Evolutionary conservation across 1,140 invertebrate genomes (phyloP).

Genomic region (Daktulosphaira vitifoliae): DNA sequence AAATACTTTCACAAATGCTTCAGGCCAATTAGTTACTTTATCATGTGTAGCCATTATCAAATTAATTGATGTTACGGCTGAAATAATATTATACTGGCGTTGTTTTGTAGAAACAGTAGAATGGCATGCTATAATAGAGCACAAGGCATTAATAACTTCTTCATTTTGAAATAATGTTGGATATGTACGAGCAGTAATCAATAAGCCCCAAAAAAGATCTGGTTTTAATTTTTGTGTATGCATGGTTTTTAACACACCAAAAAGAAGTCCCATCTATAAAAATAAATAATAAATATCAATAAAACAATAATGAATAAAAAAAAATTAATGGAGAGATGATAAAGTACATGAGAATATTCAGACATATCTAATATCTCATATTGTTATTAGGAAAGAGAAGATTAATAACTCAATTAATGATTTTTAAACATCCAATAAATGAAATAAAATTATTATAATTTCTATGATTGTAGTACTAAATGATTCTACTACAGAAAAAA

Average conservation of each 20-base stretch:
- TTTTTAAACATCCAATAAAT: no score
- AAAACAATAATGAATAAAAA: no score
- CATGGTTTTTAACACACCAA: constrained; percentile 26
- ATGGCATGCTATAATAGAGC: constrained; percentile 74
- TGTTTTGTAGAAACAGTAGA: constrained; percentile 42
- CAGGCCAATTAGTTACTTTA: constrained; percentile 61
- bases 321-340: no score
- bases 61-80: constrained; percentile 77
- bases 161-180: constrained; percentile 72
- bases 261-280: constrained; percentile 4
- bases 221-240: constrained; percentile 24
- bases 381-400: no score
- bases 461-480: no score
- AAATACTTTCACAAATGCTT: constrained; percentile 56
- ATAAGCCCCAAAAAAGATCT: constrained; percentile 46
- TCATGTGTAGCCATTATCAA: constrained; percentile 72
- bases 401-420: no score
- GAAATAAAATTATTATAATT: no score
- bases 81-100: constrained; percentile 52
- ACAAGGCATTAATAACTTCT: constrained; percentile 65
- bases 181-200: constrained; percentile 72
- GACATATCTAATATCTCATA: no score
- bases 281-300: no score
- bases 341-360: no score
- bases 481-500: no score